A percentile compares a stretch with the other conserved stretches of the same genome.
These are phyloP conservation scores for Chouioia cunea DNA, from an alignment of 2,888 invertebrate species.

Conservation along the genomic window DNA sequence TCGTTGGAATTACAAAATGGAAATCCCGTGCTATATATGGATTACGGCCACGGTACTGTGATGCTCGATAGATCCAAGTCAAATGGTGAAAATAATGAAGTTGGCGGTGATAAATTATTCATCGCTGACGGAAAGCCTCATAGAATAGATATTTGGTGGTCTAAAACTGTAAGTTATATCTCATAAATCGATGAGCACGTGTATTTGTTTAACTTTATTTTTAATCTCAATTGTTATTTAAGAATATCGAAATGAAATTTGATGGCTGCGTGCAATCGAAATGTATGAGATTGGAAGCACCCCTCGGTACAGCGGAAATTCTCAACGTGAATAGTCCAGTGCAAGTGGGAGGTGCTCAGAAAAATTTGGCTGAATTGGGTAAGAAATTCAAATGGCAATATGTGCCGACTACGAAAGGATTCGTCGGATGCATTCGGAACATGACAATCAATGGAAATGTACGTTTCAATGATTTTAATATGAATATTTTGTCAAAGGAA, in stretches of 20 bases:
- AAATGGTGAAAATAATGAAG: slow-evolving; percentile 60
- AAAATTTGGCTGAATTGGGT: slow-evolving; percentile 76
- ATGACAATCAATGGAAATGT: slow-evolving; percentile 85
- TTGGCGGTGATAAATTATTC: slow-evolving; percentile 78
- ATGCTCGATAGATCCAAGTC: slow-evolving; percentile 43
- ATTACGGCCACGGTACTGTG: slow-evolving; percentile 88
- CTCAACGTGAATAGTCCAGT: slow-evolving; percentile 89
- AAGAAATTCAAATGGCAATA: slow-evolving; percentile 78
- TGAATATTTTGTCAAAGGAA: background rate
- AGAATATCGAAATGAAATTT: slow-evolving; percentile 81
- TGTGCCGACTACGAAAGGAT: slow-evolving; percentile 78
- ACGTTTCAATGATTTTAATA: slow-evolving; percentile 18
- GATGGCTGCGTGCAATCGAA: slow-evolving; percentile 80
- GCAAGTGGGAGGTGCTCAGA: slow-evolving; percentile 84
- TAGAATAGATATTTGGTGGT: slow-evolving; percentile 78
- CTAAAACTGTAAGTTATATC: slow-evolving; percentile 66
- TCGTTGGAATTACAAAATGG: slow-evolving; percentile 88
- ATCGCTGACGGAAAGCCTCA: slow-evolving; percentile 90
- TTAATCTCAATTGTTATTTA: slow-evolving; percentile 40
- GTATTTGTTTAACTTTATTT: background rate
- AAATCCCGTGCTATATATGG: slow-evolving; percentile 84
- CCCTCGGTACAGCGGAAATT: slow-evolving; percentile 79
- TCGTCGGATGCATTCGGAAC: slow-evolving; percentile 92
- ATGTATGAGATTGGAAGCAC: slow-evolving; percentile 79
- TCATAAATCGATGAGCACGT: no score